Evolutionary conservation across 2,113 vertebrate genomes (phyloP).

Genomic region (Dipodomys spectabilis): DNA sequence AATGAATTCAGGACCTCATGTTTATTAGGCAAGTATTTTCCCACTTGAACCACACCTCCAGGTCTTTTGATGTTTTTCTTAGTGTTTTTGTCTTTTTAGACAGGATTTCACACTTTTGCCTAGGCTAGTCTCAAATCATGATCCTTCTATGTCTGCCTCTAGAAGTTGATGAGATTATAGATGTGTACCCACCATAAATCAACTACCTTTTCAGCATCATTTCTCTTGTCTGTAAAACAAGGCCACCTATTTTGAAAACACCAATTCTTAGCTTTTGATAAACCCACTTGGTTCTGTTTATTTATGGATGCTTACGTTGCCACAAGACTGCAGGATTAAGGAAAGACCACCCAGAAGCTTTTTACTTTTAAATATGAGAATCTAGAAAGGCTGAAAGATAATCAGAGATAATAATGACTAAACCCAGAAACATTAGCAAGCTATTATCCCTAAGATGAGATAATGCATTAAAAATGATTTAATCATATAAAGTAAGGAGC

Average conservation of each 20-base stretch:
- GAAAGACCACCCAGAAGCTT: not conserved
- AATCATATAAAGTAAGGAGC: not conserved
- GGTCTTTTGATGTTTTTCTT: too few species aligned
- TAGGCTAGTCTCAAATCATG: too few species aligned
- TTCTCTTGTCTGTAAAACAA: not conserved
- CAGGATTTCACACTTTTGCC: too few species aligned
- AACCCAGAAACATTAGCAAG: not conserved
- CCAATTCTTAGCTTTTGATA: constrained; percentile 15
- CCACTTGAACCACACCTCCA: too few species aligned
- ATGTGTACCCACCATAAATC: not conserved
- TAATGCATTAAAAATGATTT: not conserved
- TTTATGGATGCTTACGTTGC: not conserved
- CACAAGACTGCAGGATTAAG: constrained; percentile 10
- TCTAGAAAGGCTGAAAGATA: constrained; percentile 13
- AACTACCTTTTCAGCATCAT: not conserved
- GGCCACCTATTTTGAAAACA: not conserved
- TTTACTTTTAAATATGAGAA: constrained; percentile 48
- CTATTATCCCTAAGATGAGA: not conserved
- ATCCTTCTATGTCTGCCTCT: too few species aligned
- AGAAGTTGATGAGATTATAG: too few species aligned
- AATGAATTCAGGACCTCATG: too few species aligned
- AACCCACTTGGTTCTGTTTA: constrained; percentile 39
- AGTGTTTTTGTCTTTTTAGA: too few species aligned
- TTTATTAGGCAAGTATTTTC: too few species aligned
- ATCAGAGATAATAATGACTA: not conserved